Percentiles rank a stretch among this genome's conserved stretches.
These are phyloP conservation scores for Sycon ciliatum DNA, from an alignment of 37 sponge, comb jelly and placozoan genomes.

Conservation along the genomic window DNA sequence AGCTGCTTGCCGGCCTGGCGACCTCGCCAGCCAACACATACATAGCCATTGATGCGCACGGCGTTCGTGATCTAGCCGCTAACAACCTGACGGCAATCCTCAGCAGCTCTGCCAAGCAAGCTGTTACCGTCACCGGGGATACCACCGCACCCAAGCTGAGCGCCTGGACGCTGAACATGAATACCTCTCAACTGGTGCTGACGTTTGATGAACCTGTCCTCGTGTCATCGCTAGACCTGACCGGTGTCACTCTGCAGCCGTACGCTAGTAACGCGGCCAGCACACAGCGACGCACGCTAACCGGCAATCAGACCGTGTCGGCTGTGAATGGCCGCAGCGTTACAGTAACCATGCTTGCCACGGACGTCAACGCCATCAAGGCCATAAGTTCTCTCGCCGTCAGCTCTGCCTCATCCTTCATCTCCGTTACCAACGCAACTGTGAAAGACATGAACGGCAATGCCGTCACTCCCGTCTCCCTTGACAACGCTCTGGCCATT, in stretches of 20 bases:
- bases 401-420: constrained; percentile 34
- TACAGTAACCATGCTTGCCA: constrained; percentile 23
- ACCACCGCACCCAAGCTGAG: constrained; percentile 34
- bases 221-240: too few relatives aligned
- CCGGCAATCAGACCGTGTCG: constrained; percentile 27
- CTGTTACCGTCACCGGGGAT: constrained; percentile 41
- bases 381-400: constrained; percentile 36
- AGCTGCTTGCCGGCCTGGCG: too few relatives aligned
- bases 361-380: constrained; percentile 55
- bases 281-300: constrained; percentile 38
- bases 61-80: constrained; percentile 44
- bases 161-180: constrained; percentile 47
- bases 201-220: constrained; percentile 66
- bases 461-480: constrained; percentile 44
- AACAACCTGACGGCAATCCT: constrained; percentile 34
- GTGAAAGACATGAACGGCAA: constrained; percentile 54
- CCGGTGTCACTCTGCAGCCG: constrained; percentile 45
- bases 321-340: constrained; percentile 34
- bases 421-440: constrained; percentile 33
- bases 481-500: constrained; percentile 39
- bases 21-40: too few relatives aligned
- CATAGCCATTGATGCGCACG: constrained; percentile 42
- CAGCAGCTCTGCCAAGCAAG: constrained; percentile 41
- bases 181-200: constrained; percentile 42
- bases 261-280: constrained; percentile 13